Conservation (phyloP, 2,888 invertebrate genomes). For the Alloplasta piceator region DNA sequence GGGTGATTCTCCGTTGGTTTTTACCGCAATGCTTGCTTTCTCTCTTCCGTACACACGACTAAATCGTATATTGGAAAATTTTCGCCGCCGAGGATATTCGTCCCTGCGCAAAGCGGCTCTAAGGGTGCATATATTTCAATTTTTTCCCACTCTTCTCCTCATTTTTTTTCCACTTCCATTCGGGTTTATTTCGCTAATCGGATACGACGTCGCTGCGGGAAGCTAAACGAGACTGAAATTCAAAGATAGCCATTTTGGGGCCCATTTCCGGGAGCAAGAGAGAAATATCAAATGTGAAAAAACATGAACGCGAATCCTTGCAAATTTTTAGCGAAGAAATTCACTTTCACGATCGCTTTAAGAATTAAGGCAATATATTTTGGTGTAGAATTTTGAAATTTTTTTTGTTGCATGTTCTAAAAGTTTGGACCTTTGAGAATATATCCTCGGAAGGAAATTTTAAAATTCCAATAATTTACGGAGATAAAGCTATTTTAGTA, state of each 20-base stretch:
- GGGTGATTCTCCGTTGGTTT: constrained; percentile 72
- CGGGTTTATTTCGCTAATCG: constrained; percentile 74
- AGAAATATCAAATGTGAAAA: no score
- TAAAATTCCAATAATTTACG: no score
- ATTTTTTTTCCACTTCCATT: neutral
- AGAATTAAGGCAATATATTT: no score
- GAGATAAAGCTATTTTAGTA: no score
- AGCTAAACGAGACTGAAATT: neutral
- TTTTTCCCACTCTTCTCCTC: constrained; percentile 17
- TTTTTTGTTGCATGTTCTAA: no score
- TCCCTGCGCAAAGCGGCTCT: constrained; percentile 59
- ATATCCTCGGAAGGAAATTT: no score
- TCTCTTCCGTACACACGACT: neutral
- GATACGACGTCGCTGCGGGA: constrained; percentile 71
- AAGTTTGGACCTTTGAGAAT: no score
- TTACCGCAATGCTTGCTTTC: constrained; percentile 22
- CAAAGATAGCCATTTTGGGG: constrained; percentile 6
- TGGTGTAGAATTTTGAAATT: no score
- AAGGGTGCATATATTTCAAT: constrained; percentile 60
- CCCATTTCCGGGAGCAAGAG: neutral
- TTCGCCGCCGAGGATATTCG: constrained; percentile 47
- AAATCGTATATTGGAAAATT: neutral
- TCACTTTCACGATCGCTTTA: no score
- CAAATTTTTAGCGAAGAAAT: neutral
- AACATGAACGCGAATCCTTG: no score